These are phyloP conservation scores for Amblyjoppa proteus DNA, from an alignment of 2,888 invertebrate species.

Conservation along the genomic window DNA sequence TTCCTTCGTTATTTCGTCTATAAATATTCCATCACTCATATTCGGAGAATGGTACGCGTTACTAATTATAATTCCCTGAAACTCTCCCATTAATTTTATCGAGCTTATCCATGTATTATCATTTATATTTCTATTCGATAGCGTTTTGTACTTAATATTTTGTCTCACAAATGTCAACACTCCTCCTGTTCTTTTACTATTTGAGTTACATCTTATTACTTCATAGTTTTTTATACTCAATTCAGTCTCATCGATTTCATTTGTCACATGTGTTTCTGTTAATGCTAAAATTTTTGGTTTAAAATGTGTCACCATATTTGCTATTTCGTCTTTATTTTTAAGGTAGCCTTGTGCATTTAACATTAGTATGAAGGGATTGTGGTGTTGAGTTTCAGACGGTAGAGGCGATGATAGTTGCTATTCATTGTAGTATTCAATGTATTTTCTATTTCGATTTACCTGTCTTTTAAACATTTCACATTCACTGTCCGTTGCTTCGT, in stretches of 20 bases:
- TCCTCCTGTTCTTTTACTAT: conserved; percentile 46
- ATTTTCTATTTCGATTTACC: conserved; percentile 34
- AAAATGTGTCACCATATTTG: not conserved
- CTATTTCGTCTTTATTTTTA: conserved; percentile 60
- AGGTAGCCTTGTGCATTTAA: conserved; percentile 56
- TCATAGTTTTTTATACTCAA: conserved; percentile 38
- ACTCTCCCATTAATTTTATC: conserved; percentile 17
- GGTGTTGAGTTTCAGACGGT: not conserved
- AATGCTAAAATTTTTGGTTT: conserved; percentile 50
- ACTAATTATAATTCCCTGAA: conserved; percentile 17
- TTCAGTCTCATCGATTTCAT: conserved; percentile 44
- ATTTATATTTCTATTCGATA: not conserved
- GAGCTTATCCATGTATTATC: conserved; percentile 39
- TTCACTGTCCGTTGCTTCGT: conserved; percentile 2
- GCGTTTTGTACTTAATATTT: not conserved
- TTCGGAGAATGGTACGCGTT: conserved; percentile 14
- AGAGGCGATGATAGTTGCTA: conserved; percentile 62
- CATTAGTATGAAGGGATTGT: conserved; percentile 11
- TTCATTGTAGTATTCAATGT: conserved; percentile 40
- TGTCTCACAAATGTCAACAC: conserved; percentile 39
- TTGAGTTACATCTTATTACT: conserved; percentile 26
- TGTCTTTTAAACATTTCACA: conserved; percentile 41
- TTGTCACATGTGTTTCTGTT: conserved; percentile 47
- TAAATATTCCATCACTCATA: conserved; percentile 36
- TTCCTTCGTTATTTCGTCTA: not conserved